phyloP scores from a whole-genome alignment of 2,888 invertebrate species.

The Lucinisca nassula region DNA sequence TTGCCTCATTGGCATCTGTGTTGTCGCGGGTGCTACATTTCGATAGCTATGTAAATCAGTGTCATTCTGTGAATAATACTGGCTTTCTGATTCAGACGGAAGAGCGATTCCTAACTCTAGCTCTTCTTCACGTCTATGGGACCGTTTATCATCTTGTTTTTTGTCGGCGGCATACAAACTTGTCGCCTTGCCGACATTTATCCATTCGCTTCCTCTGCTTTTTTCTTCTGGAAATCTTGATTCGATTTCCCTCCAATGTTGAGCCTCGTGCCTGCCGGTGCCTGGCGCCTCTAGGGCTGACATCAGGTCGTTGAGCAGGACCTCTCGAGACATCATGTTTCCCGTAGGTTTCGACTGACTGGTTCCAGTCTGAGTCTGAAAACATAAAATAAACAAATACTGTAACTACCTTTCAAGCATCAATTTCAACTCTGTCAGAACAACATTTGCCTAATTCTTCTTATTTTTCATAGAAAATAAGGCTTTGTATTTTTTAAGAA shows the following conservation, averaged over 20 bases:
- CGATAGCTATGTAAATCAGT: constrained; percentile 78
- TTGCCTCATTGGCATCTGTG: constrained; percentile 47
- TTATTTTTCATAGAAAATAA: no score
- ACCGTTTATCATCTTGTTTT: constrained; percentile 38
- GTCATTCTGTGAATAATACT: constrained; percentile 82
- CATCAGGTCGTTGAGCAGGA: constrained; percentile 68
- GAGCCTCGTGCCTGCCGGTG: constrained; percentile 72
- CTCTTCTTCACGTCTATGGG: constrained; percentile 78
- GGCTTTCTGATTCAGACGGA: constrained; percentile 82
- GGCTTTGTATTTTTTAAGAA: no score
- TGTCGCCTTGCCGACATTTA: constrained; percentile 77
- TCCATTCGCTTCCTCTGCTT: constrained; percentile 74
- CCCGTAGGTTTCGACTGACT: constrained; percentile 58
- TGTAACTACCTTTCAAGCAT: no score
- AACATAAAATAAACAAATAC: not conserved
- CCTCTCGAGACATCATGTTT: constrained; percentile 60
- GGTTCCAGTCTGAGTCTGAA: constrained; percentile 49
- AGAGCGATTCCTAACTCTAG: constrained; percentile 79
- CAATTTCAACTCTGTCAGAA: no score
- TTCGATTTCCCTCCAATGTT: constrained; percentile 81
- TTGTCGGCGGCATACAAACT: constrained; percentile 71
- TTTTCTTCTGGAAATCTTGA: constrained; percentile 69
- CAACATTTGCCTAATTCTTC: no score
- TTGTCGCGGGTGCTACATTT: constrained; percentile 57
- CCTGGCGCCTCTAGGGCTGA: constrained; percentile 68